Base-by-base conservation (phyloP, 2,797 vertebrate species). In the Coreius guichenoti region DNA sequence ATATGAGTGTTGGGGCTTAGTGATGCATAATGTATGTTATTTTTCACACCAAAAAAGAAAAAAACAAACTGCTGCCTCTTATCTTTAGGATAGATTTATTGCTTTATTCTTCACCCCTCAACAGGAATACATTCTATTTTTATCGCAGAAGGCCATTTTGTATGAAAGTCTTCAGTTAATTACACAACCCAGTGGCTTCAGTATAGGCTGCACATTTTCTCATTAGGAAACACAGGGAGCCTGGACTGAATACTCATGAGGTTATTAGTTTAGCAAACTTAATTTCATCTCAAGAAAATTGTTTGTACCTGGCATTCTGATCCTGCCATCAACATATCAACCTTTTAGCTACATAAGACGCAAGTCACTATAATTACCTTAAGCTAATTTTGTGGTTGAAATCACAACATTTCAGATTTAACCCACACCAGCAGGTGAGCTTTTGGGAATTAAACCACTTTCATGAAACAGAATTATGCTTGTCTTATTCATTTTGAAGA, bases 1-100 rank as follows among this genome's bases (percentile, higher is more conserved):
- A 95, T 96, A 95, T 94, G 94, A 93, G 91, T 93, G 93, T 91
- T 92, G 94, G 91, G 93, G 92, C 92, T 93, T 92, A 94, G 89
- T 92, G 93, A 94, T 95, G 94, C 95, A 95, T 87, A 83, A 89
- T 86, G 69, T 29, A 88, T 84, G 65, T 43, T 43, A 79, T 87
- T 90, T 87, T 56, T 87, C 87, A 89, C 83, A 89, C 91, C 90
- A 87, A 90, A 91, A 91, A 87, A 89, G 90, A 95, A 16, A 65
- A 58, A 93, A 94, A 95, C 91, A 92, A 92, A 90, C 76, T 92
- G 92, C 91, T 93, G 93, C 23, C 77, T 87, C 85, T 9, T 86
- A 86, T 78, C 95, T 94, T 95, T 94, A 92, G 92, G 92, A 92
- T 93, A 93, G 79, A 90, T 90, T 86, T 83, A 81, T 80, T 86